phyloP scores from a whole-genome alignment of 2,797 vertebrate genomes.

The Pangasius larnaudii region DNA sequence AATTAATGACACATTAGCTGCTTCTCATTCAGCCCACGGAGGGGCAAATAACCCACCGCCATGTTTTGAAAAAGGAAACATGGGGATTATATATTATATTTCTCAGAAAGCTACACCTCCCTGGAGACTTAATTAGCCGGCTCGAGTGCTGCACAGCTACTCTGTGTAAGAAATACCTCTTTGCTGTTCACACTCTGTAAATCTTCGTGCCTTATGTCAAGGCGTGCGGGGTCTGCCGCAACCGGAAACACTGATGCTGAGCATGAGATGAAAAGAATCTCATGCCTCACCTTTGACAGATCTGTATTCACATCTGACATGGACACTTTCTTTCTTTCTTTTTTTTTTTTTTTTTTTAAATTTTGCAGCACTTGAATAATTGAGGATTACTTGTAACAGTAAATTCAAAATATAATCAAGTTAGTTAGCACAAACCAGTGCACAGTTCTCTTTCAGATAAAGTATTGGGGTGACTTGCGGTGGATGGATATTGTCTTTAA shows the following conservation, averaged over 20 bases:
- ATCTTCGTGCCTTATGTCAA: conserved; percentile 86
- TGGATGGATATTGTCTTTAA: background rate
- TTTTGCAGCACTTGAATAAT: conserved; percentile 27
- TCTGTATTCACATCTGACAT: conserved; percentile 58
- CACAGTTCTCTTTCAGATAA: background rate
- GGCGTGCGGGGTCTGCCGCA: conserved; percentile 83
- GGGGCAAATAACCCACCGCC: conserved; percentile 84
- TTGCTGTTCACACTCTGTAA: conserved; percentile 91
- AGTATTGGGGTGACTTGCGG: background rate
- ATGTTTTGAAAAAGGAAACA: conserved; percentile 88
- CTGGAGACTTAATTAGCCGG: conserved; percentile 90
- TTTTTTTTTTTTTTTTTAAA: conserved; percentile 25
- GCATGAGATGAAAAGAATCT: conserved; percentile 52
- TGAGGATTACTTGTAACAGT: background rate
- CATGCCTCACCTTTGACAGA: conserved; percentile 63
- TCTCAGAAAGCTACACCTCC: conserved; percentile 82
- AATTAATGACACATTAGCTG: conserved; percentile 84
- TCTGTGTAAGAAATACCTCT: conserved; percentile 88
- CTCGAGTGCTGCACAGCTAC: conserved; percentile 83
- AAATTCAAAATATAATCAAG: no score
- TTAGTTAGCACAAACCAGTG: background rate
- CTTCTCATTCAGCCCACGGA: conserved; percentile 87
- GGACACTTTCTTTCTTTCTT: conserved; percentile 47
- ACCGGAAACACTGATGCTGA: conserved; percentile 63
- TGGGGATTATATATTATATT: conserved; percentile 85